Percentiles rank a stretch among this genome's conserved stretches.
Conservation (phyloP, 1,140 invertebrate genomes). For the Cotesia chilonis region DNA sequence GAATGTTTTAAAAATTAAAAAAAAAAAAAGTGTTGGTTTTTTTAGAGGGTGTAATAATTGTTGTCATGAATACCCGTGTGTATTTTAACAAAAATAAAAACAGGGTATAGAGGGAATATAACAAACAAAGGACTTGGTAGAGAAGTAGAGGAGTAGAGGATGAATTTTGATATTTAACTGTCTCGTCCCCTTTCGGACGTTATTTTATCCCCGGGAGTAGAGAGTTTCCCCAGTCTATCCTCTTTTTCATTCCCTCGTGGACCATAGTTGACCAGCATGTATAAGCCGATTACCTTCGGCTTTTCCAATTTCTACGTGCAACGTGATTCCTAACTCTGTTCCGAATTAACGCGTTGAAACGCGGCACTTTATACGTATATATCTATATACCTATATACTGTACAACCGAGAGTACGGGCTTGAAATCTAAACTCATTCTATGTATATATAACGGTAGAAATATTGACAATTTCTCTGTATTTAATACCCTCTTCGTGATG, state of each 20-base stretch:
- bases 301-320: constrained; percentile 37
- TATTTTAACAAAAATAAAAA: neutral
- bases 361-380: constrained; percentile 26
- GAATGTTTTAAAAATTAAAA: no score
- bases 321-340: constrained; percentile 33
- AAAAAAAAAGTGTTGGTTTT: no score
- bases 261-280: constrained; percentile 25
- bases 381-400: no score
- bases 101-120: neutral
- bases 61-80: no score
- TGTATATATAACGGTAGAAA: neutral
- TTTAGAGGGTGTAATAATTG: no score
- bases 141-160: neutral
- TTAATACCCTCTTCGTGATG: constrained; percentile 15
- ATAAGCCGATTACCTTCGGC: constrained; percentile 41
- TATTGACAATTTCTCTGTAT: constrained; percentile 14
- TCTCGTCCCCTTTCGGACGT: neutral
- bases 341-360: constrained; percentile 39
- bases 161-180: constrained; percentile 15
- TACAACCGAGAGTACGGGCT: constrained; percentile 1
- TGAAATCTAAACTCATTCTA: constrained; percentile 9
- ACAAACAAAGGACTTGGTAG: neutral
- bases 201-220: neutral
- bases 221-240: neutral
- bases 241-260: neutral